phyloP scores from a whole-genome alignment of 1,140 invertebrate species.

The Cylas formicarius region DNA sequence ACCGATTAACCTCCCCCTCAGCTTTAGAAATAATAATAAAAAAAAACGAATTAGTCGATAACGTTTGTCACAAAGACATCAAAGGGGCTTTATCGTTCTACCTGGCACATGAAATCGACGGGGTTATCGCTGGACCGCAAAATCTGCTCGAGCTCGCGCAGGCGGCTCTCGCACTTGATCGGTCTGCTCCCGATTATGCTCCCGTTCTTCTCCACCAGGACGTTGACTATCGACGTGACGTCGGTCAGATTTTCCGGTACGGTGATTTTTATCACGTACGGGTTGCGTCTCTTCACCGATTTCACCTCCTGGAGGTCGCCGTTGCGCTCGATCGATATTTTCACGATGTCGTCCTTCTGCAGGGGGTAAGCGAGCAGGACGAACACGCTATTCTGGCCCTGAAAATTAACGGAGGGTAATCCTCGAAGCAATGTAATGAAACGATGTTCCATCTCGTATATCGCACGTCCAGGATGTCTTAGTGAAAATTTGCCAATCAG shows the following conservation, averaged over 20 bases:
- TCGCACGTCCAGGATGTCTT: too few relatives aligned
- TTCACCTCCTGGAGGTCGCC: constrained; percentile 67
- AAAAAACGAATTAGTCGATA: too few relatives aligned
- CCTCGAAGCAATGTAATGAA: not conserved
- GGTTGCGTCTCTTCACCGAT: constrained; percentile 68
- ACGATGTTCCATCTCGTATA: too few relatives aligned
- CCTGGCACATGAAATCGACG: constrained; percentile 80
- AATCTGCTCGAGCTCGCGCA: constrained; percentile 74
- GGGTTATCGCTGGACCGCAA: constrained; percentile 70
- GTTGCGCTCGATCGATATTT: constrained; percentile 68
- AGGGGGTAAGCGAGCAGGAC: constrained; percentile 69
- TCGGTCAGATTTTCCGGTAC: constrained; percentile 71
- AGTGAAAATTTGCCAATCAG: too few relatives aligned
- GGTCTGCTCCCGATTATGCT: constrained; percentile 66
- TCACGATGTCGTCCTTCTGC: constrained; percentile 62
- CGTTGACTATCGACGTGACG: constrained; percentile 71
- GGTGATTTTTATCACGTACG: constrained; percentile 71
- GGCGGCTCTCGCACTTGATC: constrained; percentile 76
- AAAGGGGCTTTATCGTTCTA: constrained; percentile 41
- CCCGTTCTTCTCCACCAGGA: constrained; percentile 71
- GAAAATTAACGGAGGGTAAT: too few relatives aligned
- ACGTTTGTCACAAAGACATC: too few relatives aligned
- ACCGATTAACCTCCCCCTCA: too few relatives aligned
- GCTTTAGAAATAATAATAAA: too few relatives aligned
- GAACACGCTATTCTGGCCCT: constrained; percentile 78